A percentile compares a stretch with the other conserved stretches of the same genome.
Evolutionary conservation across 1,140 invertebrate genomes (phyloP).

Genomic region (Diachasmimorpha longicaudata): DNA sequence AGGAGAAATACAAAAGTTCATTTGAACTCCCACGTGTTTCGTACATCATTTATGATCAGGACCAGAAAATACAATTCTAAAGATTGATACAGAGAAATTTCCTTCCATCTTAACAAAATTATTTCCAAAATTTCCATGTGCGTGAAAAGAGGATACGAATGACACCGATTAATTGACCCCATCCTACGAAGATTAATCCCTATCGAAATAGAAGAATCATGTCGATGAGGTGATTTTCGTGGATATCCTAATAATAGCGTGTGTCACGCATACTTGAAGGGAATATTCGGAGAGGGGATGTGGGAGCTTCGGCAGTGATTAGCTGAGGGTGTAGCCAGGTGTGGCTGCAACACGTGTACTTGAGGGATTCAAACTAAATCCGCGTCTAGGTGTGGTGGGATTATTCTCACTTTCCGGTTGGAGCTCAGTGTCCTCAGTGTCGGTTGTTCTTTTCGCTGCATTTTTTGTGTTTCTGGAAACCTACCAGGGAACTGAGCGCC

Average conservation of each 20-base stretch:
- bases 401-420: not conserved
- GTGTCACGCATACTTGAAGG: slow-evolving; percentile 32
- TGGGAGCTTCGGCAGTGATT: slow-evolving; percentile 40
- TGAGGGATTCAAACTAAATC: not conserved
- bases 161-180: not conserved
- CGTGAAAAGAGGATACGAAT: not conserved
- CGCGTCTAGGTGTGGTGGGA: not conserved
- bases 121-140: not conserved
- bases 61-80: no score
- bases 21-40: no score
- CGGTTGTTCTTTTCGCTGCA: not conserved
- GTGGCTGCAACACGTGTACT: not conserved
- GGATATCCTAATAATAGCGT: slow-evolving; percentile 42
- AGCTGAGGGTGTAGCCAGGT: slow-evolving; percentile 35
- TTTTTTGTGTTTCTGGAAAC: not conserved
- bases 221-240: slow-evolving; percentile 43
- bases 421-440: not conserved
- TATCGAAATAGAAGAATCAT: not conserved
- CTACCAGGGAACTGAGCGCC: not conserved
- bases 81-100: no score
- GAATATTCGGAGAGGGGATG: slow-evolving; percentile 27
- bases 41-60: no score
- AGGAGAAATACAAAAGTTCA: no score
- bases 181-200: not conserved
- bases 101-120: no score